Conservation (phyloP, 2,113 vertebrate genomes). For the Piaya cayana region DNA sequence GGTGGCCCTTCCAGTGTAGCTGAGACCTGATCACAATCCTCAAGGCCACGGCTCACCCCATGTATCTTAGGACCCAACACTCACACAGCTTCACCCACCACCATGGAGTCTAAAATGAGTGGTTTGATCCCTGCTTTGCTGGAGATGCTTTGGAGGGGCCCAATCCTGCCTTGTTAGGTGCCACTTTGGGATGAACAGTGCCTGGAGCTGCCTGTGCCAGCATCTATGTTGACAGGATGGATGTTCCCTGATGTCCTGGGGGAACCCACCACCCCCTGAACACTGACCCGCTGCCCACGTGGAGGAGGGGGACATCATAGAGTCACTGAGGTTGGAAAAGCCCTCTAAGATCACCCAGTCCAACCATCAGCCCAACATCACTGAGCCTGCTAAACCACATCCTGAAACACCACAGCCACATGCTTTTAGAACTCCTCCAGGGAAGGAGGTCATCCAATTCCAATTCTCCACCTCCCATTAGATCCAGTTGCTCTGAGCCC, state of each 20-base stretch:
- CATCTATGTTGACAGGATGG: fast-evolving
- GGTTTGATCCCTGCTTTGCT: background rate
- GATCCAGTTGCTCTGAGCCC: too few relatives aligned
- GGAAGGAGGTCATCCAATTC: too few relatives aligned
- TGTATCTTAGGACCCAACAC: fast-evolving
- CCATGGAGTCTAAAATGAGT: background rate
- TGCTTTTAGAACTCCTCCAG: too few relatives aligned
- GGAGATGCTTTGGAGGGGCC: background rate
- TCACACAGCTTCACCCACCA: background rate
- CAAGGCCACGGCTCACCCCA: fast-evolving
- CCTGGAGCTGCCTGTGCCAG: background rate
- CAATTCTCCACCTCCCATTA: too few relatives aligned
- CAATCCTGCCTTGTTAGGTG: background rate
- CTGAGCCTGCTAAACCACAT: too few relatives aligned
- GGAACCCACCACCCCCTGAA: fast-evolving
- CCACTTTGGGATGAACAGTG: background rate
- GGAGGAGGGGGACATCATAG: background rate
- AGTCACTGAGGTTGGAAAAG: too few relatives aligned
- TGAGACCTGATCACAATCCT: background rate
- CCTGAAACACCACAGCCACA: too few relatives aligned
- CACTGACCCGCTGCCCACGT: fast-evolving
- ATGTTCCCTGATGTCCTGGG: background rate
- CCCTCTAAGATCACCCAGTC: too few relatives aligned
- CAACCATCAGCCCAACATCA: too few relatives aligned
- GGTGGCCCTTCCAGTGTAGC: fast-evolving